Percentiles rank a stretch among this genome's conserved stretches.
Evolutionary conservation across 1,140 invertebrate genomes (phyloP).

Genomic region (Polyergus mexicanus): DNA sequence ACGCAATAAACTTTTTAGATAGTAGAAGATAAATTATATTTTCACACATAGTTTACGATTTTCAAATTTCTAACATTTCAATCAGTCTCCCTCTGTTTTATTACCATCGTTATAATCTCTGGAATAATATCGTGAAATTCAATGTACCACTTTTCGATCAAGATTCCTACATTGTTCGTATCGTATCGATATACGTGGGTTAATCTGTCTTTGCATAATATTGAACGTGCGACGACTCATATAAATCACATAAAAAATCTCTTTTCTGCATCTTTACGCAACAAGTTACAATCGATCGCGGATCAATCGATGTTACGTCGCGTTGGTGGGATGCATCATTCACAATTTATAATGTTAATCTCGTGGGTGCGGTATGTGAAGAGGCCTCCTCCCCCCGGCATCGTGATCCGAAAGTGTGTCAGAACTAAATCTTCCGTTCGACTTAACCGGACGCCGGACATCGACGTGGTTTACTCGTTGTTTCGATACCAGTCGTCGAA

Average conservation of each 20-base stretch:
- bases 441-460: slow-evolving; percentile 53
- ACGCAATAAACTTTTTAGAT: neutral
- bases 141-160: slow-evolving; percentile 54
- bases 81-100: neutral
- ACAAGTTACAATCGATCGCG: neutral
- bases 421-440: slow-evolving; percentile 72
- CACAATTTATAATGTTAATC: slow-evolving; percentile 80
- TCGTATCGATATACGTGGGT: slow-evolving; percentile 54
- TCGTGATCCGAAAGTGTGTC: slow-evolving; percentile 72
- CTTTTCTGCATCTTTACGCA: neutral
- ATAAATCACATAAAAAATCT: neutral
- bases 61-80: neutral
- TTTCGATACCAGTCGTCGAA: slow-evolving; percentile 55
- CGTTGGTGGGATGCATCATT: slow-evolving; percentile 5
- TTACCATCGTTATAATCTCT: slow-evolving; percentile 41
- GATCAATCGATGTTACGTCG: neutral
- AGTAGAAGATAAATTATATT: neutral
- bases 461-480: slow-evolving; percentile 46
- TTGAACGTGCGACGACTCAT: neutral
- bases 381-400: slow-evolving; percentile 23
- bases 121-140: slow-evolving; percentile 1
- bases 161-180: slow-evolving; percentile 14
- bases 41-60: neutral
- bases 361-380: slow-evolving; percentile 72
- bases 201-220: slow-evolving; percentile 62